Conservation (phyloP, 2,888 invertebrate genomes). For the Pammene aurita region DNA sequence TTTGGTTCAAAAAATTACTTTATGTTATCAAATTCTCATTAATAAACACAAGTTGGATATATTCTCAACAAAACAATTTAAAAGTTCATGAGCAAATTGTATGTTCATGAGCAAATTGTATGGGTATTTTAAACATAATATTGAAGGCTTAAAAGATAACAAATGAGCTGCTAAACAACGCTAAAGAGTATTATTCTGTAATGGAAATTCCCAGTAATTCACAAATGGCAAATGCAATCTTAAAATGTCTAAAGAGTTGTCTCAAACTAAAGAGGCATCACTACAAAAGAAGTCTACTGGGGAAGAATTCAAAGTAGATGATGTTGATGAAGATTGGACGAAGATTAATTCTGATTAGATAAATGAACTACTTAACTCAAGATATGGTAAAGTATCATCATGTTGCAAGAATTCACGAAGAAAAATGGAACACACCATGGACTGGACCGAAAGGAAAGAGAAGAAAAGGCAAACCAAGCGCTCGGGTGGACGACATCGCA, state of each 20-base stretch:
- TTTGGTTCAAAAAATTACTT: constrained; percentile 93
- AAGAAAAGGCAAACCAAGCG: too few relatives aligned
- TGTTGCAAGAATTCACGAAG: too few relatives aligned
- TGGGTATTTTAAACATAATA: constrained; percentile 90
- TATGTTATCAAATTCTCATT: constrained; percentile 94
- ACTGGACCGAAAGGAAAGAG: too few relatives aligned
- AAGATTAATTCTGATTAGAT: constrained; percentile 91
- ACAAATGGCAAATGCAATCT: constrained; percentile 58
- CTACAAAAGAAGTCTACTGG: constrained; percentile 61
- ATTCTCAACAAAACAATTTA: constrained; percentile 86
- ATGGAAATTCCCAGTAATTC: constrained; percentile 64
- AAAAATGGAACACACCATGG: too few relatives aligned
- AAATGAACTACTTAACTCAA: constrained; percentile 89
- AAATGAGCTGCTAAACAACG: constrained; percentile 87
- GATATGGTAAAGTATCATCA: constrained; percentile 87
- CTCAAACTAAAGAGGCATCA: constrained; percentile 71
- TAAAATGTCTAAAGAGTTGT: constrained; percentile 79
- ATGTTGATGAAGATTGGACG: constrained; percentile 89
- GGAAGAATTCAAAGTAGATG: constrained; percentile 81
- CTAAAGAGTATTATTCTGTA: constrained; percentile 87
- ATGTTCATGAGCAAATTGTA: too few relatives aligned
- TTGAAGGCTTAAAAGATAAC: constrained; percentile 92
- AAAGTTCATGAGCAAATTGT: constrained; percentile 88
- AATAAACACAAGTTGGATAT: constrained; percentile 83
- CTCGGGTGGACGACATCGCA: too few relatives aligned